Conservation (phyloP, 2,113 vertebrate species). For the Rhinopomastus cyanomelas region DNA sequence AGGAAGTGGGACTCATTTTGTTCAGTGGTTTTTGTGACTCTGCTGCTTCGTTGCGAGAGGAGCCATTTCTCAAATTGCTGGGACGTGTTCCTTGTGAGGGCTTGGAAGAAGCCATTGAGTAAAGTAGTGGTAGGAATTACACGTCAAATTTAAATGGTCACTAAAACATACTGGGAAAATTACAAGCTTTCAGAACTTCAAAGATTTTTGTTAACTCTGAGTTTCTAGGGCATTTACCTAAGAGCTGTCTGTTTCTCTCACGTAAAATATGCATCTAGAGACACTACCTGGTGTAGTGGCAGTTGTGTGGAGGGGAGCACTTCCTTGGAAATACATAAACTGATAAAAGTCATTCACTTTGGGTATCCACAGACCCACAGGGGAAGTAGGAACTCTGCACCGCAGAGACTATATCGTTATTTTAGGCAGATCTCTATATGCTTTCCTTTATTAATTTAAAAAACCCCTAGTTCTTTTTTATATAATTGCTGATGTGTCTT, state of each 20-base stretch:
- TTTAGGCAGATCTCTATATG: neutral
- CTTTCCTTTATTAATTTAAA: neutral
- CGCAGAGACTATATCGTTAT: neutral
- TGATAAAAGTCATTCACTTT: neutral
- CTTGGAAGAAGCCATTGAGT: neutral
- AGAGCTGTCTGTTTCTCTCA: neutral
- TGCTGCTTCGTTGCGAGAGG: neutral
- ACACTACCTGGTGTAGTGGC: too few species aligned
- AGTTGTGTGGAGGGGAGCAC: too few species aligned
- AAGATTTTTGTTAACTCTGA: neutral
- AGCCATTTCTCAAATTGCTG: neutral
- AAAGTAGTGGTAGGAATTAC: neutral
- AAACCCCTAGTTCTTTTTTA: neutral
- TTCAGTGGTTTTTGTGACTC: neutral
- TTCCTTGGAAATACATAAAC: too few species aligned
- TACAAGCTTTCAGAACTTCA: neutral
- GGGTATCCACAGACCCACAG: neutral
- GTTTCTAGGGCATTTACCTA: neutral
- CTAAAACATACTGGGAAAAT: neutral
- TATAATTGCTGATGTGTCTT: neutral
- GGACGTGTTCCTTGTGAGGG: neutral
- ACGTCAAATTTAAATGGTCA: neutral
- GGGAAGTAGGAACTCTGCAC: neutral
- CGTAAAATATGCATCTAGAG: too few species aligned
- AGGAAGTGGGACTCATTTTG: neutral